Evolutionary conservation across 2,113 vertebrate species (phyloP).

Genomic region (Thermophis baileyi): DNA sequence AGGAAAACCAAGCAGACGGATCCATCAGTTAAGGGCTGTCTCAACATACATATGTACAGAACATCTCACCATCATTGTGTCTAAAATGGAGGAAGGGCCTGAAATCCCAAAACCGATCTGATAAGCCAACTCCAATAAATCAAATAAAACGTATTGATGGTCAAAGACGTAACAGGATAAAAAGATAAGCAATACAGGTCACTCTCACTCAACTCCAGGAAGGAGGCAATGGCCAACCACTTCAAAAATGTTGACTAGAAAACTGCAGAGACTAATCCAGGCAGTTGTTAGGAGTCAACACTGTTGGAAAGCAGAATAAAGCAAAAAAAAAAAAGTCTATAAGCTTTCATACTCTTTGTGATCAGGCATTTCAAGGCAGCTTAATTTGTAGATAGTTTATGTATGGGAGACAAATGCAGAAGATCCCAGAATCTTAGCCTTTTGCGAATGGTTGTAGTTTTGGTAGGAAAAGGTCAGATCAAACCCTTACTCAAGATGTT

Average conservation of each 20-base stretch:
- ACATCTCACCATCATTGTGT: neutral
- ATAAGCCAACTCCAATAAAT: neutral
- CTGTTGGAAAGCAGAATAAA: neutral
- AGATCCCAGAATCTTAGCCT: neutral
- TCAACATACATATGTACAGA: neutral
- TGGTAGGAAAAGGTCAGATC: neutral
- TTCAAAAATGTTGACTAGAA: neutral
- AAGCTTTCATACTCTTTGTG: neutral
- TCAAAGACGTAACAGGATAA: neutral
- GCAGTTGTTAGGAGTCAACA: neutral
- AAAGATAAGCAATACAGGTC: neutral
- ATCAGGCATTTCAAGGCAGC: neutral
- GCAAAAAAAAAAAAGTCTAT: neutral
- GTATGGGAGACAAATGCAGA: neutral
- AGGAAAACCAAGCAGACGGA: neutral
- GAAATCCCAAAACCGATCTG: neutral
- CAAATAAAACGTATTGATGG: neutral
- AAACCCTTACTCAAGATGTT: neutral
- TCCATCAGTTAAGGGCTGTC: neutral
- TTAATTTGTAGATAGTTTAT: neutral
- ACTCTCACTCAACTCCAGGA: neutral
- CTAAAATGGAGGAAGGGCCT: neutral
- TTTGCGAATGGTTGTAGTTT: neutral
- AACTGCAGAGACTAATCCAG: neutral
- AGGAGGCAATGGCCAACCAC: neutral